Evolutionary conservation across 2,113 vertebrate genomes (phyloP).

Genomic region (Muntiacus muntjak): DNA sequence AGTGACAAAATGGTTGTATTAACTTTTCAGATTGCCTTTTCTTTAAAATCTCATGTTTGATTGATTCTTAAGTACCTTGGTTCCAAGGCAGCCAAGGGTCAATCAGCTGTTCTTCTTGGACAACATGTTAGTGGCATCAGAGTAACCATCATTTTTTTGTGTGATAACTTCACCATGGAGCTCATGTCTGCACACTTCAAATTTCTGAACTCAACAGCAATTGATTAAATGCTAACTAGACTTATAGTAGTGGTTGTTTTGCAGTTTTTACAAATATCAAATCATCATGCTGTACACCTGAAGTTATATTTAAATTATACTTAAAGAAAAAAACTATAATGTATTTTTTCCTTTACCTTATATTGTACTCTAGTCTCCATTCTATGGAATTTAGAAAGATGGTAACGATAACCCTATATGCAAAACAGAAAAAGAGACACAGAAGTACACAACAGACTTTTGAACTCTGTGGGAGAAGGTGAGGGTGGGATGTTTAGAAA

Average conservation of each 20-base stretch:
- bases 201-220: background rate
- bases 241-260: background rate
- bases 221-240: background rate
- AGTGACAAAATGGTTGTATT: background rate
- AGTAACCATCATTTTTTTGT: background rate
- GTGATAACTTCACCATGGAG: background rate
- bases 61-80: background rate
- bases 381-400: too few species aligned
- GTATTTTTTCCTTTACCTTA: background rate
- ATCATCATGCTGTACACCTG: background rate
- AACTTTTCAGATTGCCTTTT: background rate
- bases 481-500: too few species aligned
- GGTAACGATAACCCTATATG: too few species aligned
- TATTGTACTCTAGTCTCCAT: background rate
- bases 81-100: background rate
- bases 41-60: slow-evolving; percentile 10
- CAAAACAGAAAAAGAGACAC: too few species aligned
- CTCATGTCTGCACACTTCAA: background rate
- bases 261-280: background rate
- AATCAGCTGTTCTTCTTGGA: background rate
- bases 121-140: background rate
- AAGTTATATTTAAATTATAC: background rate
- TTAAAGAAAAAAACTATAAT: background rate
- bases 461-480: too few species aligned
- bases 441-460: too few species aligned